Base-by-base conservation (phyloP, 1,140 invertebrate genomes). In the Diabrotica undecimpunctata region DNA sequence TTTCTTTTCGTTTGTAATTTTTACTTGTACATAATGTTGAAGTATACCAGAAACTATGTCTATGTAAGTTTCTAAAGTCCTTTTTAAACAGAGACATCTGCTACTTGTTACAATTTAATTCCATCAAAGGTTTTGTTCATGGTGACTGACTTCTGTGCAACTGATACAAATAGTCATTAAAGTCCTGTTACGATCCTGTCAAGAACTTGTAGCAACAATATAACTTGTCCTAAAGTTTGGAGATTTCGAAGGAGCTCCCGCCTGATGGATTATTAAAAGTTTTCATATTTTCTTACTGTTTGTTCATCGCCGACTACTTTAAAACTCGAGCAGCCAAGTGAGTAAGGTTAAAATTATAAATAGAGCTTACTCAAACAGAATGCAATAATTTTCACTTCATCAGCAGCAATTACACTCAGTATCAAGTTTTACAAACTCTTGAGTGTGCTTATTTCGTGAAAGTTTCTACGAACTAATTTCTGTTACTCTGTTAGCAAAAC, bases 241-340 rank as follows among this genome's bases (percentile, higher is more conserved):
- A 46, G 41, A 46, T 46, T n/a, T 46, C n/a, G 8, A 10, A 46
- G 8, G 41, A 46, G n/a, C 41, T 46, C 41, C n/a, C 41, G 41
- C n/a, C 41, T 46, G 41, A 46, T 46, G 41, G 41, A 46, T 46
- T 46, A 46, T 46, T 46, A 46, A 46, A 46, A 46, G 41, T 46
- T 46, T 46, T 46, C 41, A 46, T 46, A 46, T 46, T 46, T 46
- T 46, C 41, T 46, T 46, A 46, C 41, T 46, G 41, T 46, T 46
- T 46, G 41, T 46, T 46, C 41, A 46, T 46, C 8, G 6, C 41
- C 8, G 41, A 46, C 41, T 46, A 46, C 41, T 46, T 46, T 46
- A 46, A 46, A 46, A n/a, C 41, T 46, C 41, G 41, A 10, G 8
- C 41, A n/a, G n/a, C 41, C 41, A 46, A n/a, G 41, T 8, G 41